phyloP scores from a whole-genome alignment of 2,888 invertebrate species.

The Lamellibrachia columna region DNA sequence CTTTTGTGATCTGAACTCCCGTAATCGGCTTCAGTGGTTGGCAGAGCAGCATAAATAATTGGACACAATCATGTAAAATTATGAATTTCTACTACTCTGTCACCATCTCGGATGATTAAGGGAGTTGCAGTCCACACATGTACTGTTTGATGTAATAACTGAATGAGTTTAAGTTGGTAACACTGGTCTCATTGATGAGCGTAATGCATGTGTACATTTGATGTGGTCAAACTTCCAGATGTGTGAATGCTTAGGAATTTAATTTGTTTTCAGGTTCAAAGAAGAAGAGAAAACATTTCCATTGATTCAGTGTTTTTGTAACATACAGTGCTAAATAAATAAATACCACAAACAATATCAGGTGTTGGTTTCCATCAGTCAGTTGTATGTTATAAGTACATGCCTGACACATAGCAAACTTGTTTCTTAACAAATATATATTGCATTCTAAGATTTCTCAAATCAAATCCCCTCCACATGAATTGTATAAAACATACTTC shows the following conservation, averaged over 20 bases:
- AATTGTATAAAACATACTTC: no score
- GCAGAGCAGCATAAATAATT: no score
- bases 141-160: no score
- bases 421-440: neutral
- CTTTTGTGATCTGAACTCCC: no score
- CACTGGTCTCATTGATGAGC: no score
- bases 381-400: neutral
- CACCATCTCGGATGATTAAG: no score
- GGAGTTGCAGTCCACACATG: no score
- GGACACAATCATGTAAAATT: neutral
- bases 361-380: neutral
- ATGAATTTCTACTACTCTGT: no score
- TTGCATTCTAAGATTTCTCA: neutral
- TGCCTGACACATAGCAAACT: neutral
- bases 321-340: neutral
- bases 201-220: neutral
- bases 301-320: neutral
- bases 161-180: no score
- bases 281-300: neutral
- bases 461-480: no score
- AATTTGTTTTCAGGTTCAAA: conserved; percentile 7
- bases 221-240: no score
- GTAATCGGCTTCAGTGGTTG: no score
- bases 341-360: neutral
- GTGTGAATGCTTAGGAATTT: neutral